Conservation (phyloP, 2,888 invertebrate genomes). For the Synergus japonicus region DNA sequence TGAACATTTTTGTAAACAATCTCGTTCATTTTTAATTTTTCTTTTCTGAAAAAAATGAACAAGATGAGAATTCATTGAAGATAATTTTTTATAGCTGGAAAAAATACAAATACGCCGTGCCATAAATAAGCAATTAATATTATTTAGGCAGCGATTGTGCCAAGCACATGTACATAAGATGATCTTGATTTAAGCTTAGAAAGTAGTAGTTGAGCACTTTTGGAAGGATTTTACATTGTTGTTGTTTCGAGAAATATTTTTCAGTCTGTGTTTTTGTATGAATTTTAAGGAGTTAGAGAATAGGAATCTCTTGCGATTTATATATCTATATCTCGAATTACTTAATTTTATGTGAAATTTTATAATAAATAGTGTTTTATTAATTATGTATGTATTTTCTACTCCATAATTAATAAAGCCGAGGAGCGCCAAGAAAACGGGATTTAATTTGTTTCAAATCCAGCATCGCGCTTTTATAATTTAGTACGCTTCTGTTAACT, state of each 20-base stretch:
- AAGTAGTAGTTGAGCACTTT: slow-evolving; percentile 8
- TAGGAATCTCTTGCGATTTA: slow-evolving; percentile 17
- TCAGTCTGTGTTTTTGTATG: slow-evolving; percentile 20
- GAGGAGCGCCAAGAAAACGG: slow-evolving; percentile 14
- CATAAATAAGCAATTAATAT: slow-evolving; percentile 14
- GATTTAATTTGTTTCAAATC: slow-evolving; percentile 13
- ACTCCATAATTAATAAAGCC: slow-evolving; percentile 42
- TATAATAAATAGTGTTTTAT: slow-evolving; percentile 16
- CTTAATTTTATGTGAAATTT: slow-evolving; percentile 27
- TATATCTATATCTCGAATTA: slow-evolving; percentile 17
- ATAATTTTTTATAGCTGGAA: background rate
- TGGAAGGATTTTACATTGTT: slow-evolving; percentile 20
- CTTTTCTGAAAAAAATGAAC: background rate
- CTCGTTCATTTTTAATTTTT: background rate
- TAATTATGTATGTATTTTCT: slow-evolving; percentile 33
- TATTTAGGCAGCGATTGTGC: slow-evolving; percentile 16
- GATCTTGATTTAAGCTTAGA: slow-evolving; percentile 23
- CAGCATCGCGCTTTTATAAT: slow-evolving; percentile 11
- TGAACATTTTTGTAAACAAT: background rate
- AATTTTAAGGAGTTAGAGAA: slow-evolving; percentile 3
- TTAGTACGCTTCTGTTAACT: slow-evolving; percentile 2
- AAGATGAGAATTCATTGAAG: background rate
- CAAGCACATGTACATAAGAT: slow-evolving; percentile 21
- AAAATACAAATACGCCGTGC: background rate
- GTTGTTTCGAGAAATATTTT: slow-evolving; percentile 17